phyloP scores from a whole-genome alignment of 2,797 vertebrate genomes.

The Tenualosa thibaudeaui region DNA sequence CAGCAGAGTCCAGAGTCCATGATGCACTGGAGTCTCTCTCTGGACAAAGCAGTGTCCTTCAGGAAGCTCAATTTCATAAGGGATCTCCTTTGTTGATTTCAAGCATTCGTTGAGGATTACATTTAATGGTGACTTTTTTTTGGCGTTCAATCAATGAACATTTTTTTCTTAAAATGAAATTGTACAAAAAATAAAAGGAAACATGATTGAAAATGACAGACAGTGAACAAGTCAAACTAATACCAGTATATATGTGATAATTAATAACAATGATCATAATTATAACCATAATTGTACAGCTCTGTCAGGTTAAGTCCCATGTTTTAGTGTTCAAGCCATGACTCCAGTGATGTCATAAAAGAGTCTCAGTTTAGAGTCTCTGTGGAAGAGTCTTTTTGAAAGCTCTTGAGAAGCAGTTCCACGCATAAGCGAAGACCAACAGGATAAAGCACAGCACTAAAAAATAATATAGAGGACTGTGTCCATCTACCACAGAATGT shows the following conservation, averaged over 20 bases:
- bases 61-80: conserved; percentile 45
- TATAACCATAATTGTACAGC: conserved; percentile 51
- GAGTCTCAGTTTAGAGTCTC: conserved; percentile 56
- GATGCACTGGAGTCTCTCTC: conserved; percentile 69
- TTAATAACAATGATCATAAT: conserved; percentile 50
- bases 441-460: conserved; percentile 55
- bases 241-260: conserved; percentile 48
- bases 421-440: conserved; percentile 50
- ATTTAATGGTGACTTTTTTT: conserved; percentile 28
- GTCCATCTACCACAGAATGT: conserved; percentile 63
- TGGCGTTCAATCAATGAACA: conserved; percentile 15
- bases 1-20: conserved; percentile 58
- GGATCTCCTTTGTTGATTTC: conserved; percentile 62
- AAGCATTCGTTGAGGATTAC: conserved; percentile 9
- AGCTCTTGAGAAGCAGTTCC: conserved; percentile 60
- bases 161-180: conserved; percentile 34
- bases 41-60: conserved; percentile 64
- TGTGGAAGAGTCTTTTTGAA: conserved; percentile 50
- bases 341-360: conserved; percentile 46
- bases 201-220: conserved; percentile 39
- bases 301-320: conserved; percentile 47
- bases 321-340: conserved; percentile 44
- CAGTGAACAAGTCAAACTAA: conserved; percentile 49
- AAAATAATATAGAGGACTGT: conserved; percentile 53
- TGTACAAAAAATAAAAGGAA: conserved; percentile 38